Evolutionary conservation across 37 sponge, comb jelly and placozoan species (phyloP), one percentile per base, ranked within the genome.

Genomic region (Cliona cf. orientalis): DNA sequence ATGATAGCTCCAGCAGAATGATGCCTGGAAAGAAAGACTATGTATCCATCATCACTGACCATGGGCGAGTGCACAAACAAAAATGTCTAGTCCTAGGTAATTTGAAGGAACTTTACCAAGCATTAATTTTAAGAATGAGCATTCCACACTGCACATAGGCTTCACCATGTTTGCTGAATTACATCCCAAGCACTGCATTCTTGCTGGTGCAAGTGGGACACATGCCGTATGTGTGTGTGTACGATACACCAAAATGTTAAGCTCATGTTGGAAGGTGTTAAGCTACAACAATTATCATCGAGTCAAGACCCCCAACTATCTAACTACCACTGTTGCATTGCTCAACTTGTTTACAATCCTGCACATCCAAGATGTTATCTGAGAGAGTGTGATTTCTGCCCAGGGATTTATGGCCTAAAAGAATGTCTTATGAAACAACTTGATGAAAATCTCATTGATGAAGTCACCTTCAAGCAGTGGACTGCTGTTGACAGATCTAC

Each of bases 171-270:
- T 86, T 78, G 62, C 80, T 45, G 65, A 69, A 43, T 35, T 86
- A 28, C 72, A 53, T 38, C 86, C 86, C 5, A 71, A 46, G 33
- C 65, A 72, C 53, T 86, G 87, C 74, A 40, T 72, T 42, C 73
- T 72, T 72, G 78, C 79, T 17, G 86, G 78, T 26, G 77, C 79
- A 34, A 76, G 71, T 56, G 72, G 86, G 33, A 85, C 79, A 28
- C 86, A 85, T 78, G 55, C 86, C 26, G 79, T 85, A 12, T 85
- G 86, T 56, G 86, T 85, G 32, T 78, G 86, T 55, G 69, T 64
- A 34, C 77, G 75, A 49, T 75, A 19, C 87, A 87, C 69, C 81
- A 87, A 38, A 87, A 87, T 74, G 88, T 80, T 14, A 87, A 80
- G 43, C 69, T 80, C 0, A 72, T 87, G 69, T 45, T 87, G n/a